Percentiles rank a stretch among this genome's conserved stretches.
These are phyloP conservation scores for Epinephelus cyanopodus DNA, from an alignment of 2,113 vertebrate species.

Conservation along the genomic window DNA sequence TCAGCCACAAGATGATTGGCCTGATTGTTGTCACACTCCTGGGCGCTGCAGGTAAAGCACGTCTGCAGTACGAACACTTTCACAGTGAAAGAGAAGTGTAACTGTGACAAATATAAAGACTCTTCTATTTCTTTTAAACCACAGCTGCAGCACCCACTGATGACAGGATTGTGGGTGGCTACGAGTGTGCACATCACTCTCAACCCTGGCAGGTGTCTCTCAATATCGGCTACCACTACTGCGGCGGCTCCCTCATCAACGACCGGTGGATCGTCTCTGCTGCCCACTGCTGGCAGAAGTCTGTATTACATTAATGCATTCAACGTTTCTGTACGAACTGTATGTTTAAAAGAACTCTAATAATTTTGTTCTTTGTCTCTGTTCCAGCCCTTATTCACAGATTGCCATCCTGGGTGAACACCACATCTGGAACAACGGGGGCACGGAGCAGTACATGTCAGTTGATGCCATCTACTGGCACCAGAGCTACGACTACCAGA, in stretches of 20 bases:
- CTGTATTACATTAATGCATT: slow-evolving; percentile 45
- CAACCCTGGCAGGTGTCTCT: slow-evolving; percentile 80
- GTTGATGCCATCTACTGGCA: slow-evolving; percentile 84
- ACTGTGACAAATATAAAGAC: not conserved
- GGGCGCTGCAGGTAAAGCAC: slow-evolving; percentile 78
- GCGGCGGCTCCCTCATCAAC: slow-evolving; percentile 81
- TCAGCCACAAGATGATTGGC: slow-evolving; percentile 72
- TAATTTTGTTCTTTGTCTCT: not conserved
- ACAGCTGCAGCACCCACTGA: slow-evolving; percentile 77
- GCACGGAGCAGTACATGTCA: slow-evolving; percentile 79
- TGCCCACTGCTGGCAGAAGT: slow-evolving; percentile 84
- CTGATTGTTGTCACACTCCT: slow-evolving; percentile 74
- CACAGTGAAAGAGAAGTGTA: not conserved
- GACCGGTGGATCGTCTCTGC: slow-evolving; percentile 83
- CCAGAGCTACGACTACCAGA: slow-evolving; percentile 77
- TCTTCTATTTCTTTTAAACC: not conserved
- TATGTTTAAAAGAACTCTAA: not conserved
- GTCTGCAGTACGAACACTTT: not conserved
- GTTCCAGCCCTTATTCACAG: slow-evolving; percentile 70
- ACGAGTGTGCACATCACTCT: slow-evolving; percentile 68
- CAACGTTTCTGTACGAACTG: not conserved
- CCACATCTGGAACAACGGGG: slow-evolving; percentile 79
- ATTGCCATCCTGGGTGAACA: slow-evolving; percentile 78
- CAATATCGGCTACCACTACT: slow-evolving; percentile 82
- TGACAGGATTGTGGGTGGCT: slow-evolving; percentile 82